Conservation (phyloP, 1,140 invertebrate species). For the Anoplolepis gracilipes region DNA sequence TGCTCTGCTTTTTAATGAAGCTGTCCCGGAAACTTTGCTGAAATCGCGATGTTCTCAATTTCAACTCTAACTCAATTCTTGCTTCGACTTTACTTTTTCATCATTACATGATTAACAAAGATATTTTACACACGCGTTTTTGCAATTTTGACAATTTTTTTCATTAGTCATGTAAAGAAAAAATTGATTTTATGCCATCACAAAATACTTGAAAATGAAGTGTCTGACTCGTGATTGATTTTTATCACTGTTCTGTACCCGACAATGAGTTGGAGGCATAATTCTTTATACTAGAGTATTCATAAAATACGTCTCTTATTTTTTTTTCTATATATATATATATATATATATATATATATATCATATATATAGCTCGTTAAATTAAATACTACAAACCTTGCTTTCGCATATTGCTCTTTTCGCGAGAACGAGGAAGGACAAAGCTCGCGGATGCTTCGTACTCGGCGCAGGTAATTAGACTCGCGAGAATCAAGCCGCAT, state of each 20-base stretch:
- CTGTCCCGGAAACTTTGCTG: constrained; percentile 17
- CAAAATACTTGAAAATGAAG: background rate
- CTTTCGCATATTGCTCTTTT: background rate
- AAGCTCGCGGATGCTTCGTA: background rate
- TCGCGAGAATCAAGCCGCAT: background rate
- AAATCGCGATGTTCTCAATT: background rate
- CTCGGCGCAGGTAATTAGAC: constrained; percentile 8
- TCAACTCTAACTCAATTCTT: background rate
- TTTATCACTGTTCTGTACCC: background rate
- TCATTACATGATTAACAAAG: background rate
- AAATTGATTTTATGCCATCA: background rate
- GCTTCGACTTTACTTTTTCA: constrained; percentile 6
- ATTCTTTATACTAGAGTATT: background rate
- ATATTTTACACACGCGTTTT: background rate
- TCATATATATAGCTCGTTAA: background rate
- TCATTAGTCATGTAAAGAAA: background rate
- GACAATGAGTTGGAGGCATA: too few species aligned
- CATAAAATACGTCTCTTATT: background rate
- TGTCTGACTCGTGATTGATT: background rate
- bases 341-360: background rate
- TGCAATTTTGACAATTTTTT: constrained; percentile 5
- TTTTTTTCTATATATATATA: background rate
- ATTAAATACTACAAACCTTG: background rate
- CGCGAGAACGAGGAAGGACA: background rate
- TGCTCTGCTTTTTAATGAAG: constrained; percentile 46